These are phyloP conservation scores for Ceratosolen fusciceps DNA, from an alignment of 1,140 invertebrate genomes.

Conservation along the genomic window DNA sequence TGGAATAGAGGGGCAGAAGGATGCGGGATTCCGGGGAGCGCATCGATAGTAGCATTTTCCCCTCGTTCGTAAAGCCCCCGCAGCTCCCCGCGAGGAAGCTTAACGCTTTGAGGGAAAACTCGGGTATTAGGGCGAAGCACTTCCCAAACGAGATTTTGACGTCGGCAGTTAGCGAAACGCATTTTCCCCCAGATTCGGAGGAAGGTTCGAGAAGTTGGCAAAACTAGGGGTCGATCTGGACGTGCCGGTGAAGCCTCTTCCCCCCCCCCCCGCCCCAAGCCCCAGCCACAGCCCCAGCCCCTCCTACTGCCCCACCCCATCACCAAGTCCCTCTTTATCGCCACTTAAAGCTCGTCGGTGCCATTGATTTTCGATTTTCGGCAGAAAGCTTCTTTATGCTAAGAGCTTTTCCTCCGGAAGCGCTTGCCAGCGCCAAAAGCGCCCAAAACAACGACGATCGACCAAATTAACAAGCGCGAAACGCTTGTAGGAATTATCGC, in stretches of 20 bases:
- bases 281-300: no score
- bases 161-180: background rate
- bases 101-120: background rate
- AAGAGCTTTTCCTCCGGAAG: background rate
- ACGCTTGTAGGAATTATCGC: background rate
- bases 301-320: no score
- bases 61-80: background rate
- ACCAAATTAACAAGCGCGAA: no score
- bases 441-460: no score
- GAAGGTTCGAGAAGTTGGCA: background rate
- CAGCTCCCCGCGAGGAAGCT: background rate
- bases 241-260: no score
- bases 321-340: background rate
- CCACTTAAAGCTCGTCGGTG: background rate
- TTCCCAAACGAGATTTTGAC: background rate
- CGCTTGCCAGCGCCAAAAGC: no score
- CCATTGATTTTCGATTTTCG: slow-evolving; percentile 36
- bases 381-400: no score
- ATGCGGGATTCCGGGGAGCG: no score
- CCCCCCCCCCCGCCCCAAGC: no score
- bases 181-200: background rate
- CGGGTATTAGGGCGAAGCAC: background rate
- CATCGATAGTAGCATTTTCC: no score
- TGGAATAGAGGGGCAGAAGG: no score
- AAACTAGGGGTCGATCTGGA: no score